Percentiles rank a stretch among this genome's conserved stretches.
These are phyloP conservation scores for Monarcha castaneiventris DNA, from an alignment of 2,113 vertebrate genomes.

Conservation along the genomic window DNA sequence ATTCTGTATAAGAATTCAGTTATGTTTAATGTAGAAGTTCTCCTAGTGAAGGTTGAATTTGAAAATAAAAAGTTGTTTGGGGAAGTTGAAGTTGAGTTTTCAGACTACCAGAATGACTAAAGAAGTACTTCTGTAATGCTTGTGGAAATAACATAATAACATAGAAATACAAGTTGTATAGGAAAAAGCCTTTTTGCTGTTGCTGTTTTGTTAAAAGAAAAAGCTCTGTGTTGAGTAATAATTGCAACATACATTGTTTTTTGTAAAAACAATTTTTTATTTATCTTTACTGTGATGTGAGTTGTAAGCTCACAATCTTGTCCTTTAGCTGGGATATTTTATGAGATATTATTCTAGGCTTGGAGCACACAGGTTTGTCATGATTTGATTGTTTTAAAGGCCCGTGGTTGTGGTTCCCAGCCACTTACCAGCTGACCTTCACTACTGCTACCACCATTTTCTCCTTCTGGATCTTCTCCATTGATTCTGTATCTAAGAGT, in stretches of 20 bases:
- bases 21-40: background rate
- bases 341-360: background rate
- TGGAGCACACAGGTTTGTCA: background rate
- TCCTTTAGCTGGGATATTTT: background rate
- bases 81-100: slow-evolving; percentile 2
- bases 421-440: background rate
- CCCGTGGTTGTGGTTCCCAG: background rate
- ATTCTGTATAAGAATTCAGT: background rate
- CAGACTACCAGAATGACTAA: background rate
- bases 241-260: background rate
- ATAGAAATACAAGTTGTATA: background rate
- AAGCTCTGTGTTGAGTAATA: background rate
- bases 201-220: background rate
- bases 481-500: background rate
- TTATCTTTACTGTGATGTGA: background rate
- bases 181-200: background rate
- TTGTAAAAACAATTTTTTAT: background rate
- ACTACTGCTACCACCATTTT: background rate
- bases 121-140: background rate
- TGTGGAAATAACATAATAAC: background rate
- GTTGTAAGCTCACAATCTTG: background rate
- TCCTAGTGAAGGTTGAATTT: background rate
- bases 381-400: background rate
- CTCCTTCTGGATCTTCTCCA: background rate
- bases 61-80: background rate